Evolutionary conservation across 2,888 invertebrate genomes (phyloP).

Genomic region (Furcula furcula): DNA sequence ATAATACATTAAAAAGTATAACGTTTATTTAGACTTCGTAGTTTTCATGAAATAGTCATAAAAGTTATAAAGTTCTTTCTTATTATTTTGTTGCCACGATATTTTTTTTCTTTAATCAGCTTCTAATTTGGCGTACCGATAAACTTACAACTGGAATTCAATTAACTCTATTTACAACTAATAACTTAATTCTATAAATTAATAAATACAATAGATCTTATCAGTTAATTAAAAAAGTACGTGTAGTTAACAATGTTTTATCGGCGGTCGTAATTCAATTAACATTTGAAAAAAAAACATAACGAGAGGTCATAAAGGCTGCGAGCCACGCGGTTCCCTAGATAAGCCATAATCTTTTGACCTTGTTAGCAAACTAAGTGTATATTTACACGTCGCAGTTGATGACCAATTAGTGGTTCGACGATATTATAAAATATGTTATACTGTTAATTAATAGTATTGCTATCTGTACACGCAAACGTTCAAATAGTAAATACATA

Average conservation of each 20-base stretch:
- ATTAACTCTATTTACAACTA: background rate
- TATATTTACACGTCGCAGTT: slow-evolving; percentile 26
- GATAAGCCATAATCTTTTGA: slow-evolving; percentile 36
- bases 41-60: background rate
- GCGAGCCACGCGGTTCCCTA: slow-evolving; percentile 19
- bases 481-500: no score
- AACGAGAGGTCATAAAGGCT: slow-evolving; percentile 27
- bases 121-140: background rate
- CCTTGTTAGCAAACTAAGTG: slow-evolving; percentile 28
- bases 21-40: background rate
- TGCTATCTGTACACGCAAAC: slow-evolving; percentile 19
- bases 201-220: background rate
- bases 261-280: slow-evolving; percentile 11
- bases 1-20: no score
- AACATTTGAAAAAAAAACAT: slow-evolving; percentile 25
- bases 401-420: slow-evolving; percentile 30
- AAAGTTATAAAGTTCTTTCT: background rate
- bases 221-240: background rate
- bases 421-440: slow-evolving; percentile 26
- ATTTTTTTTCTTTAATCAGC: background rate
- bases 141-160: background rate
- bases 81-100: background rate
- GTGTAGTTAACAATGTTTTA: background rate
- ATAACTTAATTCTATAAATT: background rate
- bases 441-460: slow-evolving; percentile 29